Percentiles rank a stretch among this genome's conserved stretches.
These are phyloP conservation scores for Gambelia wislizenii DNA, from an alignment of 2,797 vertebrate genomes.

Conservation along the genomic window DNA sequence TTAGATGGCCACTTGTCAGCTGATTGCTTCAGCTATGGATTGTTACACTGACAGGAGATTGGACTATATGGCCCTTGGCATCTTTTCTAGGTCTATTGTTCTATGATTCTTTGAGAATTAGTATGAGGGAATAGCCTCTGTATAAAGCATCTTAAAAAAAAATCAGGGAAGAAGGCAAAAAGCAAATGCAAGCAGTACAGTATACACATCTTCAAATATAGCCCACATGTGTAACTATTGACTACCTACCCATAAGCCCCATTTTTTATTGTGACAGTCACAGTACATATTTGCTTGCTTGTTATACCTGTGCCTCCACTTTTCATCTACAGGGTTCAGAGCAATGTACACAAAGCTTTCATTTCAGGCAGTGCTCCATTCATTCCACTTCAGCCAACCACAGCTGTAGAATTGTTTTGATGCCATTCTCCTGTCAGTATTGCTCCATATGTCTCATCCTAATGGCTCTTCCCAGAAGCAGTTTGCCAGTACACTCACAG, in stretches of 20 bases:
- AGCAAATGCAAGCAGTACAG: not conserved
- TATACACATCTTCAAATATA: not conserved
- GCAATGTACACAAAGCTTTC: not conserved
- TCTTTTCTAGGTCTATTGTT: too few species aligned
- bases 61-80: too few species aligned
- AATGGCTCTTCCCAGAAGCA: not conserved
- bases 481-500: too few species aligned
- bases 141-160: not conserved
- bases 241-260: not conserved
- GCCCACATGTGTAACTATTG: not conserved
- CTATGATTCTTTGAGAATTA: not conserved
- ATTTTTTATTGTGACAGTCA: not conserved
- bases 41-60: too few species aligned
- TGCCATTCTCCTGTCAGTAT: not conserved
- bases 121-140: not conserved
- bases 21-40: too few species aligned
- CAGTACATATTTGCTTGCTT: not conserved
- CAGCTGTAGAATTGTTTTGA: not conserved
- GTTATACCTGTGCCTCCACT: not conserved
- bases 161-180: not conserved
- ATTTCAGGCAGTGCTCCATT: not conserved
- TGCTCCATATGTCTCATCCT: not conserved
- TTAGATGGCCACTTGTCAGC: too few species aligned
- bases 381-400: not conserved
- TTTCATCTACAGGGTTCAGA: not conserved